Percentiles rank a stretch among this genome's conserved stretches.
Conservation (phyloP, 2,113 vertebrate species). For the Sminthopsis crassicaudata region DNA sequence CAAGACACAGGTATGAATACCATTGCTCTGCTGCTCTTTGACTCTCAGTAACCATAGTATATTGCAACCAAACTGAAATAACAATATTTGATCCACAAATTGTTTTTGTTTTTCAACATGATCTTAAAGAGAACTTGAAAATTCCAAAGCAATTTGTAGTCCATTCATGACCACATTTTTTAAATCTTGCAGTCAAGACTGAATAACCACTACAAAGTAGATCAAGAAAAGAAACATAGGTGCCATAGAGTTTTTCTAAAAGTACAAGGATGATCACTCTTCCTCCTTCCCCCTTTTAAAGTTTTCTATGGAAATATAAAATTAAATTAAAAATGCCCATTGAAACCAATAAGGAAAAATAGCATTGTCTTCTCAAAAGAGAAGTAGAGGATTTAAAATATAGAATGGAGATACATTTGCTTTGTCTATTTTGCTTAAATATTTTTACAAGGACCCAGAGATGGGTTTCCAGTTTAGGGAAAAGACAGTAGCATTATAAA, state of each 20-base stretch:
- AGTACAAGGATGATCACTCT: neutral
- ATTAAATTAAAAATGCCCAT: neutral
- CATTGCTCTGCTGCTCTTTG: neutral
- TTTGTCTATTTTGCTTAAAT: neutral
- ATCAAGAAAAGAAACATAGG: neutral
- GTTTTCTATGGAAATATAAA: neutral
- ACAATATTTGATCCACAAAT: neutral
- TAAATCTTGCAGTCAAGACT: neutral
- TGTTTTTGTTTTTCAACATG: neutral
- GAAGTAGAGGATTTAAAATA: neutral
- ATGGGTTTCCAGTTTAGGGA: neutral
- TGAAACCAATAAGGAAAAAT: neutral
- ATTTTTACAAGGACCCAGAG: neutral
- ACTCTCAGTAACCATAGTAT: too few relatives aligned
- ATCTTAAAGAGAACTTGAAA: neutral
- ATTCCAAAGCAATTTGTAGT: neutral
- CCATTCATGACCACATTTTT: neutral
- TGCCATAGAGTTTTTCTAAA: neutral
- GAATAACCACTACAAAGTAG: neutral
- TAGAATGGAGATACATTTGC: neutral
- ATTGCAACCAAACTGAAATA: neutral
- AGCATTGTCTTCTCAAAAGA: neutral
- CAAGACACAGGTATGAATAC: constrained; percentile 94
- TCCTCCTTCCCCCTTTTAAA: neutral
- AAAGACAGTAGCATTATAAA: neutral